Base-by-base conservation (phyloP, 2,113 vertebrate species). In the Pollimyrus isidori region DNA sequence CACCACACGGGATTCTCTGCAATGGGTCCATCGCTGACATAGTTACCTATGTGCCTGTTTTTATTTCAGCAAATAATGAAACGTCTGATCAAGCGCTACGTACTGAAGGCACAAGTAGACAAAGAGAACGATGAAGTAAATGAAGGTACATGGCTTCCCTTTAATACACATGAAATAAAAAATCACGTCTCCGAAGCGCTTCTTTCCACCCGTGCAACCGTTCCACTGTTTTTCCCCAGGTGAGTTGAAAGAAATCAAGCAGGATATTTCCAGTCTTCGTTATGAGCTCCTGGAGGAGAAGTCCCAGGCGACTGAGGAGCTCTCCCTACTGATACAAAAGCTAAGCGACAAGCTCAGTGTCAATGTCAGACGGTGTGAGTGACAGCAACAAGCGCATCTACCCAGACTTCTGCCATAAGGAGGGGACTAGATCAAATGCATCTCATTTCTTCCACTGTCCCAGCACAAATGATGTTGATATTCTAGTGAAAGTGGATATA, bases 111-210 rank as follows among this genome's bases (percentile, higher is more conserved):
- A 92, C 97, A 98, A 95, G 97, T 97, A 87, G 97, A 98, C 94
- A 97, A 96, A 94, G 97, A 98, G 93, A 98, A 97, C 1, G 97
- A 98, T 89, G 97, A 98, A 94, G 97, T 98, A 50, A 97, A 97
- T 85, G 97, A 98, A 96, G 97, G 97, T 98, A 94, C 50, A 2
- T 2, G 13, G 10, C 15, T 0, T 52, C 46, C 23, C 48, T 53
- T 26, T 7, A 9, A 48, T 84, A 19, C 19, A 15, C 73, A 7
- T 19, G 11, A 62, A 26, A 69, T 21, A 56, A 56, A 21, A 69
- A 26, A 65, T 26, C n/a, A 26, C 35, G 4, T 6, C 11, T 10
- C n/a, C 76, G 5, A 30, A 80, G 80, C 42, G 19, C n/a, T 83
- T 10, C 39, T 45, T n/a, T 58, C 21, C 19, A 42, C 39, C 35